Percentiles rank a stretch among this genome's conserved stretches.
These are phyloP conservation scores for Sciaenops ocellatus DNA, from an alignment of 2,797 vertebrate species.

Conservation along the genomic window DNA sequence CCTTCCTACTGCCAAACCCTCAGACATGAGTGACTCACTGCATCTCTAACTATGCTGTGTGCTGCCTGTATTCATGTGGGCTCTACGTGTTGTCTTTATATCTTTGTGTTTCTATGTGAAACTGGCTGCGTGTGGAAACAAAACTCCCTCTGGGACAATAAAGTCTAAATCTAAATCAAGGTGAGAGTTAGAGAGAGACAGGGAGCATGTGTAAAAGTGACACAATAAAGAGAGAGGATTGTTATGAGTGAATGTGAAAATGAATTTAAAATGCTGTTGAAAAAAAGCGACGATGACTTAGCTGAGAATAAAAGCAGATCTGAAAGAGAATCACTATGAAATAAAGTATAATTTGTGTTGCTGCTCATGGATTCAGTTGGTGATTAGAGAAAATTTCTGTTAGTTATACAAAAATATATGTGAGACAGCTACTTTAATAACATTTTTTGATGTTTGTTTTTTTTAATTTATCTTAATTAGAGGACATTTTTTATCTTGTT, in stretches of 20 bases:
- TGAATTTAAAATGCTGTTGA: not conserved
- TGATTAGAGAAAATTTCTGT: not conserved
- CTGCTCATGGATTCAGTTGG: not conserved
- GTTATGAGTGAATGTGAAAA: constrained; percentile 11
- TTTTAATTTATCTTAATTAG: not conserved
- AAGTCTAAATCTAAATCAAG: too few relatives aligned
- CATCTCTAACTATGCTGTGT: too few relatives aligned
- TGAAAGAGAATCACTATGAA: constrained; percentile 32
- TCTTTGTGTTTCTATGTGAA: too few relatives aligned
- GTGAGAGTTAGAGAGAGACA: not conserved
- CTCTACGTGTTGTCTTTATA: too few relatives aligned
- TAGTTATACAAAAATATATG: not conserved
- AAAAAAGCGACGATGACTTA: constrained; percentile 37
- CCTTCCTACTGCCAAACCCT: too few relatives aligned
- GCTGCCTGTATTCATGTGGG: too few relatives aligned
- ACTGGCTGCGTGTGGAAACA: too few relatives aligned
- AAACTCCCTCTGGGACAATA: too few relatives aligned
- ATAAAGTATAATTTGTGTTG: not conserved
- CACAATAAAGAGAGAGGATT: not conserved
- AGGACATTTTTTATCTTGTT: not conserved
- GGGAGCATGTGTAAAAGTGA: not conserved
- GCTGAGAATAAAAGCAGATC: constrained; percentile 44
- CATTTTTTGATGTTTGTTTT: not conserved
- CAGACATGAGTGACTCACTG: too few relatives aligned
- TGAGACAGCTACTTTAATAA: not conserved